These are phyloP conservation scores for Hymenopus coronatus DNA, from an alignment of 2,888 invertebrate genomes.

Conservation along the genomic window DNA sequence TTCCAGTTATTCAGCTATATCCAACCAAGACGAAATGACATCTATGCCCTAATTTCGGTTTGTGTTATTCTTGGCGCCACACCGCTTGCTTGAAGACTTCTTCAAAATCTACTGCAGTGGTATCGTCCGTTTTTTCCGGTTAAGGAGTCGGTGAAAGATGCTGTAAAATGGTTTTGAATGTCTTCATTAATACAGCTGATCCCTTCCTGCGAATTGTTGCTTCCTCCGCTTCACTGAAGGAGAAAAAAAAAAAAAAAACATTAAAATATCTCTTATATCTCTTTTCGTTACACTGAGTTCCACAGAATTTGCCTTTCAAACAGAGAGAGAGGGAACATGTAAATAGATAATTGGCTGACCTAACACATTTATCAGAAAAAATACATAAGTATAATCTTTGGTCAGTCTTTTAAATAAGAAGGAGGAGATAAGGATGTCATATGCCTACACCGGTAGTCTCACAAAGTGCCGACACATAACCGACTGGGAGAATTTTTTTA, in stretches of 20 bases:
- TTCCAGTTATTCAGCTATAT: not conserved
- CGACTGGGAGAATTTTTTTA: too few species aligned
- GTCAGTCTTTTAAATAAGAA: too few species aligned
- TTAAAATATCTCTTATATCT: not conserved
- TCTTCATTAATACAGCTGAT: not conserved
- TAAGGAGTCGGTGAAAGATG: not conserved
- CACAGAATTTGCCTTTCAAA: too few species aligned
- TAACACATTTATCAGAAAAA: too few species aligned
- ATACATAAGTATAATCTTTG: too few species aligned
- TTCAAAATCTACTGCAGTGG: not conserved
- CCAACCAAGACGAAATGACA: slow-evolving; percentile 7
- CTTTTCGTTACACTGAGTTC: too few species aligned
- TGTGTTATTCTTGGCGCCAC: not conserved
- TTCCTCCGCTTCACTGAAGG: not conserved
- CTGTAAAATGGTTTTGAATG: not conserved
- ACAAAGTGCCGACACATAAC: too few species aligned
- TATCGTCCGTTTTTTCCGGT: not conserved
- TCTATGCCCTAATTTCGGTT: slow-evolving; percentile 12
- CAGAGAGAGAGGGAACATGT: too few species aligned
- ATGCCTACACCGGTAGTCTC: too few species aligned
- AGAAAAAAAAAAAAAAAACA: too few species aligned
- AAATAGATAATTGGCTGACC: too few species aligned
- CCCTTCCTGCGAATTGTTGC: not conserved
- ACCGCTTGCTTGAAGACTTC: not conserved
- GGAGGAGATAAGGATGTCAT: too few species aligned